Evolutionary conservation across 2,113 vertebrate species (phyloP).

Genomic region (Callipepla squamata): DNA sequence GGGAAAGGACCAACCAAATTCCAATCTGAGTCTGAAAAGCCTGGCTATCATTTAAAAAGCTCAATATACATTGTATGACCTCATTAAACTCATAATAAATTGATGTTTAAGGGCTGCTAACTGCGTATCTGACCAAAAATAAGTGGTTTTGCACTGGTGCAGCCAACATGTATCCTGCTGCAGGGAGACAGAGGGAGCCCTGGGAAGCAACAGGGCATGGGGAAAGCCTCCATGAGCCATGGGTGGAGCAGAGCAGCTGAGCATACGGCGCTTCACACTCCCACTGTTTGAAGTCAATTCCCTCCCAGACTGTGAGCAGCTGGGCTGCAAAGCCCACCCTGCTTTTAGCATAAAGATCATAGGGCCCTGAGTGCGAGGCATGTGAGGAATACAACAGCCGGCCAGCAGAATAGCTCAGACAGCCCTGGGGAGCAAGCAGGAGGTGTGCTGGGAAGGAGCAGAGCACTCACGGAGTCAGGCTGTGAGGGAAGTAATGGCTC

Average conservation of each 20-base stretch:
- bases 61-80: not conserved
- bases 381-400: conserved; percentile 17
- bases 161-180: not conserved
- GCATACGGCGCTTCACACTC: not conserved
- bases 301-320: conserved; percentile 21
- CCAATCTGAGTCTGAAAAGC: not conserved
- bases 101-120: not conserved
- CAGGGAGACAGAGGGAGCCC: not conserved
- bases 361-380: not conserved
- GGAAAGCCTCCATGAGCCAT: not conserved
- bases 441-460: not conserved
- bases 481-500: not conserved
- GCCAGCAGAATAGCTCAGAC: not conserved
- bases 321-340: conserved; percentile 42
- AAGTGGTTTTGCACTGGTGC: not conserved
- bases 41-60: not conserved
- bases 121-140: not conserved
- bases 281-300: conserved; percentile 51
- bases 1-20: not conserved
- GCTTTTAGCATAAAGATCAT: conserved; percentile 53
- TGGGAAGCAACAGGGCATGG: fast-evolving
- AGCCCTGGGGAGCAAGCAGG: not conserved
- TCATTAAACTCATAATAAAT: not conserved
- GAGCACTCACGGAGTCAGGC: not conserved
- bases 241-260: not conserved